Base-by-base conservation (phyloP, 2,888 invertebrate species). In the Zhuqinia jingwanae region DNA sequence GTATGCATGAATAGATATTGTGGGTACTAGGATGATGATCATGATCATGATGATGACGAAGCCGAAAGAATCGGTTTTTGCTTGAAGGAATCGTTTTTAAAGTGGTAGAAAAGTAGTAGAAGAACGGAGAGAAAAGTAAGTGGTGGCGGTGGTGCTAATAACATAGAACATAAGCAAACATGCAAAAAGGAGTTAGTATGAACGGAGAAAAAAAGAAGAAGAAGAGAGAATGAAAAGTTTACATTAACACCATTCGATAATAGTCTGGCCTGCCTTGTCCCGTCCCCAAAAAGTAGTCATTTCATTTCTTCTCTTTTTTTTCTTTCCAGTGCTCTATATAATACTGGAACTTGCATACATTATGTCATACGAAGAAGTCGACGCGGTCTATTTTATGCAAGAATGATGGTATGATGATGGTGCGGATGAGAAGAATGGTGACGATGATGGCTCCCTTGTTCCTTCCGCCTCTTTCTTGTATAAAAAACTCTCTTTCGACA, bases 401-500 rank as follows among this genome's bases (percentile, higher is more conserved):
- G 45, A 36, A 36, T 8, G n/a, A n/a, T n/a, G n/a, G n/a, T n/a
- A n/a, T 36, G 36, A 36, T 3, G 70, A 42, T 65, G 36, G 42
- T 25, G 68, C n/a, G n/a, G n/a, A n/a, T n/a, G n/a, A n/a, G n/a
- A n/a, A n/a, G n/a, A n/a, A 68, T 20, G 68, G 50, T 53, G 75
- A 75, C 30, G 50, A 53, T 56, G 53, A 75, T 75, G 36, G 53
- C 36, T 75, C 75, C 56, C 56, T 75, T 75, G 79, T 79, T 79
- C 79, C 79, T 79, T 79, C 79, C 79, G 79, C 79, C 58, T 77
- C 60, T 77, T 60, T 30, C 75, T 30, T 53, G 75, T 75, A 30
- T 0, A 27, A n/a, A 50, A 42, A 75, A 53, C 10, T n/a, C 50
- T 50, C 1, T n/a, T 25, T 50, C 27, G 15, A 56, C 56, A n/a